These are phyloP conservation scores for Pasiphila rectangulata DNA, from an alignment of 2,888 invertebrate species.

Conservation along the genomic window DNA sequence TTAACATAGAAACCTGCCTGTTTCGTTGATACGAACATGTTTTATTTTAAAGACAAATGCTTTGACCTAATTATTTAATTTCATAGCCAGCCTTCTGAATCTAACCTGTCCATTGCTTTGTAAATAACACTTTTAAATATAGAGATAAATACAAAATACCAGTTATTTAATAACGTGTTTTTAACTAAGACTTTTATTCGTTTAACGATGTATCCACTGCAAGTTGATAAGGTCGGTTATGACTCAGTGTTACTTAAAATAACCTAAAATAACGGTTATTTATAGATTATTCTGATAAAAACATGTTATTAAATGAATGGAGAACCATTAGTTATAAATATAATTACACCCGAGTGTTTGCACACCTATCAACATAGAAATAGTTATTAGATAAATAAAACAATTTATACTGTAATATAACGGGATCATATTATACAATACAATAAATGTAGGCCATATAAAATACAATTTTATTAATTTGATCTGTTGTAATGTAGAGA, in stretches of 20 bases:
- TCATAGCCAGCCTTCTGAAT: no score
- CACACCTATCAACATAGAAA: conserved; percentile 34
- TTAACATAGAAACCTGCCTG: no score
- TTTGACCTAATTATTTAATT: no score
- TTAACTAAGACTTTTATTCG: no score
- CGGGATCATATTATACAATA: conserved; percentile 20
- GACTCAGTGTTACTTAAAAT: no score
- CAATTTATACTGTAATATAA: conserved; percentile 24
- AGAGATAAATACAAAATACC: no score
- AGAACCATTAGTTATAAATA: conserved; percentile 1
- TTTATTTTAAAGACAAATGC: no score
- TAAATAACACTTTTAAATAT: conserved; percentile 56
- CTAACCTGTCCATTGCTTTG: conserved; percentile 56
- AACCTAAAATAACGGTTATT: no score
- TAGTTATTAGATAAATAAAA: no score
- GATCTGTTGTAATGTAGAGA: conserved; percentile 15
- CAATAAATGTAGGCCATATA: conserved; percentile 19
- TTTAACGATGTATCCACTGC: background rate
- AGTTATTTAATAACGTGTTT: background rate
- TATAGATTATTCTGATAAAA: background rate
- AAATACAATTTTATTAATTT: conserved; percentile 16
- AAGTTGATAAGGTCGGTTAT: no score
- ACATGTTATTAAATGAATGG: background rate
- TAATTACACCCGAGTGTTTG: conserved; percentile 35
- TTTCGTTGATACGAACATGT: no score